phyloP scores from a whole-genome alignment of 2,113 vertebrate species.

The Ceuthmochares aereus region DNA sequence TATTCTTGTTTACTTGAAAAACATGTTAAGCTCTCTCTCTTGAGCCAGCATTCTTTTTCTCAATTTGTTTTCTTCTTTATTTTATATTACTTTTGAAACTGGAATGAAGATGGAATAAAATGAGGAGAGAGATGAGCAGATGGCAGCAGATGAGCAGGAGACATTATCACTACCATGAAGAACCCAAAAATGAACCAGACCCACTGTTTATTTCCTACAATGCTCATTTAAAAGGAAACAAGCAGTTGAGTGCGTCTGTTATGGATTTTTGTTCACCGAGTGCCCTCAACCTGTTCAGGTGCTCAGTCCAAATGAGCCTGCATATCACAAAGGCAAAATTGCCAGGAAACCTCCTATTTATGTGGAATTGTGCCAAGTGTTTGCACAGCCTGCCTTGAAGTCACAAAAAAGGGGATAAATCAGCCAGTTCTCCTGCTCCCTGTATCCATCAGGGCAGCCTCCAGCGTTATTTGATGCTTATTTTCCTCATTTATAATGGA shows the following conservation, averaged over 20 bases:
- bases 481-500: neutral
- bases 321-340: neutral
- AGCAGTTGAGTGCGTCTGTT: neutral
- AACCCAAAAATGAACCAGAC: neutral
- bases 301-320: neutral
- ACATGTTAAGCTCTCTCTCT: neutral
- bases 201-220: neutral
- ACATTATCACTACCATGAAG: neutral
- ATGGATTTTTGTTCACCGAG: neutral
- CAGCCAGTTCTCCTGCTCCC: neutral
- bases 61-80: neutral
- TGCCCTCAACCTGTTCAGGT: accelerated
- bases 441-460: neutral
- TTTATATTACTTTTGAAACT: neutral
- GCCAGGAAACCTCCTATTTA: neutral
- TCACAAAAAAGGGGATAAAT: neutral
- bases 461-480: neutral
- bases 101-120: neutral
- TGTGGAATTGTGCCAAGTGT: neutral
- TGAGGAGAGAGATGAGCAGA: neutral
- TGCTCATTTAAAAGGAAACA: neutral
- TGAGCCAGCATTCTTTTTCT: neutral
- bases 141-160: neutral
- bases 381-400: neutral
- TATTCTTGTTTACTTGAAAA: neutral